These are phyloP conservation scores for Eurystomus gularis DNA, from an alignment of 2,113 vertebrate genomes.

Conservation along the genomic window DNA sequence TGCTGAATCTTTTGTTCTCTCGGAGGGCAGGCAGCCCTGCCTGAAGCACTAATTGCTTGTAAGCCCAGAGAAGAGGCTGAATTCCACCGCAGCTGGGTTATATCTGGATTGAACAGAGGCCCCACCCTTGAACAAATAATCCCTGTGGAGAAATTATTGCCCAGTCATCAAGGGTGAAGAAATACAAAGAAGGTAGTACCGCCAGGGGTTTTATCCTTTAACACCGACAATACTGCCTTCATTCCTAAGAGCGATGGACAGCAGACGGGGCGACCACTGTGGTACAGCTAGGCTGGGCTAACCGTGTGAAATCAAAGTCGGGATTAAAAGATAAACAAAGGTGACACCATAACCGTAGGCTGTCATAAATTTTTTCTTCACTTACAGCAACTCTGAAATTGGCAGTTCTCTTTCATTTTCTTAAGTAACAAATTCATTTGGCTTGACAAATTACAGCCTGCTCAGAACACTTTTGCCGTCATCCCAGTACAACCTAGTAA, in stretches of 20 bases:
- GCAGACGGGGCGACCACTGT: not conserved
- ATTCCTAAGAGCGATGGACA: not conserved
- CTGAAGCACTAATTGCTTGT: slow-evolving; percentile 8
- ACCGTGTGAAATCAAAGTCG: not conserved
- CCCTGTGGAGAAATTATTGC: slow-evolving; percentile 28
- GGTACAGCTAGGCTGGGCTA: not conserved
- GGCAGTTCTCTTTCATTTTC: not conserved
- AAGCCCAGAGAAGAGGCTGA: not conserved
- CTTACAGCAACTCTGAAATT: not conserved
- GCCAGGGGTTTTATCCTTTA: slow-evolving; percentile 24
- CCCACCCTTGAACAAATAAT: slow-evolving; percentile 36
- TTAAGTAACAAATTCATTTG: not conserved
- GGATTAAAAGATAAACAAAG: not conserved
- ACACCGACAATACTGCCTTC: not conserved
- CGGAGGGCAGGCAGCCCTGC: not conserved
- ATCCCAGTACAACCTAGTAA: not conserved
- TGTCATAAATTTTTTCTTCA: not conserved
- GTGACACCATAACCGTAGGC: not conserved
- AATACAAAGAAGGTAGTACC: slow-evolving; percentile 24
- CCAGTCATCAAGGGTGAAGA: not conserved
- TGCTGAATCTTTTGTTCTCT: slow-evolving; percentile 22
- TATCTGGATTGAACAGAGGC: slow-evolving; percentile 3
- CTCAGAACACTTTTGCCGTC: not conserved
- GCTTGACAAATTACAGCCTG: not conserved
- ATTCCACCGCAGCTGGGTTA: slow-evolving; percentile 4